Evolutionary conservation across 2,797 vertebrate species (phyloP).

Genomic region (Poecilia velifera): DNA sequence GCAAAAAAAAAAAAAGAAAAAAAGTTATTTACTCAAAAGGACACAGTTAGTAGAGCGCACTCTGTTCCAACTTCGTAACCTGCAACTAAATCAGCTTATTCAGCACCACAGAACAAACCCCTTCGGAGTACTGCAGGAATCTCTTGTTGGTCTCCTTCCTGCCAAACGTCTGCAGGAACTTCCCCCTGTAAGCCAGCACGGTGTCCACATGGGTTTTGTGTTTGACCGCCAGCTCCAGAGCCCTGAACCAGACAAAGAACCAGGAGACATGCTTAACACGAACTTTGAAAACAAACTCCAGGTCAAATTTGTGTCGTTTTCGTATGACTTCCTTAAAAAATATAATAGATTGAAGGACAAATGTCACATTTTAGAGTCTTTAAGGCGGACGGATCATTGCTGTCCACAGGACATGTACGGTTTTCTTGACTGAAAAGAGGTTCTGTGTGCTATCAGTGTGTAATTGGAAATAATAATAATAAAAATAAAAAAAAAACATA

Average conservation of each 20-base stretch:
- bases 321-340: neutral
- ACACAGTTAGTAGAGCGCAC: neutral
- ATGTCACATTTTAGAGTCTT: neutral
- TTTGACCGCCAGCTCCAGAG: conserved; percentile 95
- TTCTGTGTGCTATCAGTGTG: neutral
- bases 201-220: conserved; percentile 99
- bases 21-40: neutral
- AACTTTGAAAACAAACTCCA: conserved; percentile 9
- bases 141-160: conserved; percentile 94
- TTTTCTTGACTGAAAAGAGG: neutral
- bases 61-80: neutral
- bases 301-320: neutral
- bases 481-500: neutral
- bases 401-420: neutral
- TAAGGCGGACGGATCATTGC: neutral
- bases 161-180: conserved; percentile 89
- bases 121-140: conserved; percentile 93
- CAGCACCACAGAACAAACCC: conserved; percentile 79
- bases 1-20: neutral
- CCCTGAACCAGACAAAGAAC: conserved; percentile 77
- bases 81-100: conserved; percentile 14
- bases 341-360: neutral
- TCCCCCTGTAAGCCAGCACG: conserved; percentile 91
- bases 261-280: conserved; percentile 3
- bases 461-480: neutral